A percentile compares a stretch with the other conserved stretches of the same genome.
phyloP scores from a whole-genome alignment of 2,113 vertebrate genomes.

The Microtus richardsoni region DNA sequence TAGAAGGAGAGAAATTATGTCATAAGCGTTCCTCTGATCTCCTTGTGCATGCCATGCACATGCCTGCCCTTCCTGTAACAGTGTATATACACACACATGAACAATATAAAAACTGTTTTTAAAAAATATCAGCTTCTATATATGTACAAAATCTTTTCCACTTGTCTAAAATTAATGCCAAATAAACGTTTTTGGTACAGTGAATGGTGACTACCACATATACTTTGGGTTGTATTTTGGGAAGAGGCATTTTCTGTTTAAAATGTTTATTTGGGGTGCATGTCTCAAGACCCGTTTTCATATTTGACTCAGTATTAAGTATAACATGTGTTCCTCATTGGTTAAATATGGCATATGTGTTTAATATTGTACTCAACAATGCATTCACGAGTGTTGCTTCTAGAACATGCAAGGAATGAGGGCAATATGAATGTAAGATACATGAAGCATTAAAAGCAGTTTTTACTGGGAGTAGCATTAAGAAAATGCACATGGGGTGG shows the following conservation, averaged over 20 bases:
- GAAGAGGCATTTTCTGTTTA: constrained; percentile 46
- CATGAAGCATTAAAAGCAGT: constrained; percentile 65
- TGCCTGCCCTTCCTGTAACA: background rate
- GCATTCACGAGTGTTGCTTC: constrained; percentile 82
- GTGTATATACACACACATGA: background rate
- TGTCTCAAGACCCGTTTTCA: constrained; percentile 82
- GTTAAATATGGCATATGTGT: constrained; percentile 78
- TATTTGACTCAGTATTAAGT: constrained; percentile 79
- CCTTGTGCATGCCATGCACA: background rate
- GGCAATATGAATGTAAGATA: constrained; percentile 69
- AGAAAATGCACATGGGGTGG: constrained; percentile 10
- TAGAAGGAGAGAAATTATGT: background rate
- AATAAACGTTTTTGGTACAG: constrained; percentile 47
- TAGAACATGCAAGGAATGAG: constrained; percentile 59
- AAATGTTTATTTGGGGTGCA: constrained; percentile 27
- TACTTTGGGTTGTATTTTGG: constrained; percentile 58
- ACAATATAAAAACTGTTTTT: background rate
- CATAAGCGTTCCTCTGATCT: background rate
- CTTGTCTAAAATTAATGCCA: constrained; percentile 52
- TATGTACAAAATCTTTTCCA: constrained; percentile 46
- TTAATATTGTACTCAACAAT: constrained; percentile 78
- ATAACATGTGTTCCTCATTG: constrained; percentile 81
- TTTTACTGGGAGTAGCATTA: constrained; percentile 53
- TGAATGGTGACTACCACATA: constrained; percentile 28
- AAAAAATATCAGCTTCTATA: background rate